Evolutionary conservation across 2,888 invertebrate species (phyloP).

Genomic region (Zootermopsis nevadensis): DNA sequence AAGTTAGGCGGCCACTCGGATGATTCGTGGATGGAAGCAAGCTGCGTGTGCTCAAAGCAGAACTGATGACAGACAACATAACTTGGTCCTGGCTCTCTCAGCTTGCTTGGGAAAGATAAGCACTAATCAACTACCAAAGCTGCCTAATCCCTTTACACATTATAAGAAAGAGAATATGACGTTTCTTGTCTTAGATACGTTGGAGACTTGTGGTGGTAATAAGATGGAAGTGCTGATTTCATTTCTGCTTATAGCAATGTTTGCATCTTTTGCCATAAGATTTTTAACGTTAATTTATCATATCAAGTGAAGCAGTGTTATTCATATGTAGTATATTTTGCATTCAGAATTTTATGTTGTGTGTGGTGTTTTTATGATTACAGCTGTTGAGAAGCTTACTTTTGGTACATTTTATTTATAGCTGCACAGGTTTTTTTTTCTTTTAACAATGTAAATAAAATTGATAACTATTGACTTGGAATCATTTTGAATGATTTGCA

Average conservation of each 20-base stretch:
- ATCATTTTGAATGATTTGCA: too few relatives aligned
- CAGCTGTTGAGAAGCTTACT: too few relatives aligned
- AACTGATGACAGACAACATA: conserved; percentile 27
- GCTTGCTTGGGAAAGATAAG: conserved; percentile 33
- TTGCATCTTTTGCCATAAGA: too few relatives aligned
- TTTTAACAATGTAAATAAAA: too few relatives aligned
- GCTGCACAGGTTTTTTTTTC: too few relatives aligned
- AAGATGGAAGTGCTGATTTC: neutral
- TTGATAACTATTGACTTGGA: too few relatives aligned
- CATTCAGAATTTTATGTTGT: too few relatives aligned
- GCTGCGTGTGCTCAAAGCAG: conserved; percentile 24
- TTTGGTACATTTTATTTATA: too few relatives aligned
- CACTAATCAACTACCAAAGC: conserved; percentile 37
- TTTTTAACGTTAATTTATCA: neutral
- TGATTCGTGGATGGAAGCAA: conserved; percentile 39
- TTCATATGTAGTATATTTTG: too few relatives aligned
- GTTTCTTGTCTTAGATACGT: neutral
- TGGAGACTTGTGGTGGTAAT: too few relatives aligned
- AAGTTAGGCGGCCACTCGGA: conserved; percentile 46
- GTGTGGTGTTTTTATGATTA: too few relatives aligned
- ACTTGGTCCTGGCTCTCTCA: conserved; percentile 32
- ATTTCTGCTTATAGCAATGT: neutral
- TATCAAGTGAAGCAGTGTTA: too few relatives aligned
- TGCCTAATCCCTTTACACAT: conserved; percentile 32
- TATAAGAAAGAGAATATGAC: neutral